Evolutionary conservation across 2,888 invertebrate genomes (phyloP), one percentile per base, ranked within the genome.

Genomic region (Leuctra nigra): DNA sequence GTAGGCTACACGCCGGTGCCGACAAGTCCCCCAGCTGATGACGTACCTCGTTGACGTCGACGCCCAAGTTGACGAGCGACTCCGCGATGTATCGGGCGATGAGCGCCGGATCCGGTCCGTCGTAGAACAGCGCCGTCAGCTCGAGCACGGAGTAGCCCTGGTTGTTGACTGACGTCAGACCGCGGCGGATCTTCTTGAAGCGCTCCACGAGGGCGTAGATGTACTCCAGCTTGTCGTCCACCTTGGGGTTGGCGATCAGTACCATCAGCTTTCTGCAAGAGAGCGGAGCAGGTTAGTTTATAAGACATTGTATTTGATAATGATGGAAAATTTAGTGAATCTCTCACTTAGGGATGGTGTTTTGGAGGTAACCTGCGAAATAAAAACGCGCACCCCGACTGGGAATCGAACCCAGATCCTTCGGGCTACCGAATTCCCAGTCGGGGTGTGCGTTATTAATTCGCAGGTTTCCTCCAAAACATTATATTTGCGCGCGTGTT

Each of bases 41-140:
- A 14, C 50, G 16, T 13, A 50, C 50, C 11, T 14, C 3, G 18
- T 29, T 18, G 9, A 50, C 3, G 35, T 16, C 13, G 13, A 18
- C 50, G 2, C 35, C 35, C n/a, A 50, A 3, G 20, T 14, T 9
- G 36, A 33, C 4, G 18, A 50, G 50, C 7, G 50, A 18, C 18
- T 50, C 50, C 9, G 50, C 50, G 18, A 50, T 33, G 35, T 50
- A 50, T 33, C 50, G 50, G 11, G 33, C 22, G 22, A 50, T 35
- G 50, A 50, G 29, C 20, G 16, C 36, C 13, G 18, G 20, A 18
- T 50, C 16, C 22, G 20, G 6, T 11, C 18, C 16, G 22, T 16
- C 16, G 36, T 20, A 18, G 35, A 22, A 14, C 4, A 50, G 33
- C 35, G 50, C 50, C 3, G 50, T 35, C 20, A 50, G 20, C 35